phyloP scores from a whole-genome alignment of 2,888 invertebrate species.

The Exocentrus adspersus region DNA sequence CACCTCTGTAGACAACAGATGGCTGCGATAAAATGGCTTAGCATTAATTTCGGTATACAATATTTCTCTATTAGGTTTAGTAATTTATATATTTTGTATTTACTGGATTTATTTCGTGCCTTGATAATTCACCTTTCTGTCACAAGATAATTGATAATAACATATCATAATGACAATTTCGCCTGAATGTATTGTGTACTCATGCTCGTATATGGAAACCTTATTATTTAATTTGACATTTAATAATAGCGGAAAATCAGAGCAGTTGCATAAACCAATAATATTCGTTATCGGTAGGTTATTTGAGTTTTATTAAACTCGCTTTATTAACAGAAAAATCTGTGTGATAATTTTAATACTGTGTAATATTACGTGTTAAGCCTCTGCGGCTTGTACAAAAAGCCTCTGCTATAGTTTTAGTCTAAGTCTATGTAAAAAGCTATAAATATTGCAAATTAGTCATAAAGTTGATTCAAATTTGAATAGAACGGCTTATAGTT shows the following conservation, averaged over 20 bases:
- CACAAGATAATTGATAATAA: constrained; percentile 3
- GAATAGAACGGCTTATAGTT: no score
- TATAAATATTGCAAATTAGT: no score
- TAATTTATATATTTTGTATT: constrained; percentile 43
- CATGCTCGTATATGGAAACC: constrained; percentile 8
- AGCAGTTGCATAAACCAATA: constrained; percentile 8
- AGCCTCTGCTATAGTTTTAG: no score
- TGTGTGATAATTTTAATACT: no score
- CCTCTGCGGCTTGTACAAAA: no score
- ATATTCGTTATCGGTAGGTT: background rate
- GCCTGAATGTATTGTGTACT: background rate
- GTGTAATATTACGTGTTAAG: no score
- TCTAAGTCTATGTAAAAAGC: no score
- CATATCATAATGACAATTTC: constrained; percentile 3
- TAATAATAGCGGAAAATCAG: constrained; percentile 19
- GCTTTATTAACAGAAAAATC: no score
- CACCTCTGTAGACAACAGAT: constrained; percentile 37
- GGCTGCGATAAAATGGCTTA: constrained; percentile 40
- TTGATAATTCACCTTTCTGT: constrained; percentile 14
- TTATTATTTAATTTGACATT: constrained; percentile 6
- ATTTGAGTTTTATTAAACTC: background rate
- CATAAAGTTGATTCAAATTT: no score
- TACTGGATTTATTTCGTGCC: constrained; percentile 14
- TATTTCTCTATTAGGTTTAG: constrained; percentile 44
- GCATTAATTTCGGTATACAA: constrained; percentile 40